A percentile compares a stretch with the other conserved stretches of the same genome.
Conservation (phyloP, 53 echinoderm and acorn worm species). For the Astropecten irregularis region DNA sequence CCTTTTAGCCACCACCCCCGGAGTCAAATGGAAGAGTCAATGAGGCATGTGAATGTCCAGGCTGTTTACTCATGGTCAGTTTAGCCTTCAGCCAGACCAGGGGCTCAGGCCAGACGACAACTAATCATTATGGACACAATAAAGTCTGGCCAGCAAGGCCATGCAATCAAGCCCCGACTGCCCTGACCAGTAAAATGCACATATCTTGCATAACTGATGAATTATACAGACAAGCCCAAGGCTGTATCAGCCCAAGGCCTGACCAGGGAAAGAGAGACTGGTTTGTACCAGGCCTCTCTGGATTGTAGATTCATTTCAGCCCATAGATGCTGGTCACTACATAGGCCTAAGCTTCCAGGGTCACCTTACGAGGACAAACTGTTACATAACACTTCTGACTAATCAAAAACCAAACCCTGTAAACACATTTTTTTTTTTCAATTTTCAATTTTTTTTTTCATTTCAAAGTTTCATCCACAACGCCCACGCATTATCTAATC, state of each 20-base stretch:
- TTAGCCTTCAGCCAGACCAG: not conserved
- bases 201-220: not conserved
- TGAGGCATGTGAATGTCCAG: not conserved
- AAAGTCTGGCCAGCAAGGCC: slow-evolving; percentile 46
- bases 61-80: slow-evolving; percentile 46
- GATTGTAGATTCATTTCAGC: too few relatives aligned
- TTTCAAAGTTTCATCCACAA: too few relatives aligned
- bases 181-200: not conserved
- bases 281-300: too few relatives aligned
- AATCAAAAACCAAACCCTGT: too few relatives aligned
- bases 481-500: too few relatives aligned
- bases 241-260: slow-evolving; percentile 12
- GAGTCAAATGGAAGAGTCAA: slow-evolving; percentile 16
- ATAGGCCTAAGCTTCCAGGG: too few relatives aligned
- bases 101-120: slow-evolving; percentile 28
- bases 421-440: too few relatives aligned
- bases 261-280: too few relatives aligned
- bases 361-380: slow-evolving; percentile 2
- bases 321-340: too few relatives aligned
- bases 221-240: slow-evolving; percentile 29
- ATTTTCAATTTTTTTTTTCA: too few relatives aligned
- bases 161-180: too few relatives aligned
- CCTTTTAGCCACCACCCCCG: not conserved
- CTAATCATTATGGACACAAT: slow-evolving; percentile 50
- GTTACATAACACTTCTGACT: too few relatives aligned